Conservation (phyloP, 2,888 invertebrate genomes). For the Caenorhabditis sulstoni region DNA sequence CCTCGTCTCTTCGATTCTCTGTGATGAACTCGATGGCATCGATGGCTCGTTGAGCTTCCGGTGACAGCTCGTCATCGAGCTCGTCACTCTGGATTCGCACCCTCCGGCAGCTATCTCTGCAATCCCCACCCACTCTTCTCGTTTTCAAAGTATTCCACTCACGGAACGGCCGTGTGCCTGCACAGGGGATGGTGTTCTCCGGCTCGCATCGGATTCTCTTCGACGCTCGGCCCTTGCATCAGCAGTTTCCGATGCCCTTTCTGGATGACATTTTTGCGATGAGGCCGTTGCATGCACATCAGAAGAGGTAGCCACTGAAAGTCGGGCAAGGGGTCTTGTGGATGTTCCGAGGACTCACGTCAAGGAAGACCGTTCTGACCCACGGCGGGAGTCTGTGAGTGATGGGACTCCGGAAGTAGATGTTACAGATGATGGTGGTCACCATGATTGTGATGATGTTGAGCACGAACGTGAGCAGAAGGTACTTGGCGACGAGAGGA, state of each 20-base stretch:
- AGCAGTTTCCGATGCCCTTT: constrained; percentile 56
- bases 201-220: constrained; percentile 55
- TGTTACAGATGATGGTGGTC: constrained; percentile 98
- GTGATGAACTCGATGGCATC: constrained; percentile 80
- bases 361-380: constrained; percentile 95
- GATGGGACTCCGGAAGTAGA: constrained; percentile 97
- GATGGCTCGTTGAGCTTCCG: constrained; percentile 70
- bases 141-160: not conserved
- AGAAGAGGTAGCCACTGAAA: constrained; percentile 88
- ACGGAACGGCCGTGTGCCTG: constrained; percentile 50
- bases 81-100: constrained; percentile 60
- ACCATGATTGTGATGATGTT: constrained; percentile 99
- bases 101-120: constrained; percentile 61
- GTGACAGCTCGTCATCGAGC: constrained; percentile 60
- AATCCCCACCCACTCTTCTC: not conserved
- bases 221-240: constrained; percentile 50
- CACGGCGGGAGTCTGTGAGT: constrained; percentile 98
- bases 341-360: too few species aligned
- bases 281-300: constrained; percentile 94
- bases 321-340: too few species aligned
- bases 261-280: constrained; percentile 61
- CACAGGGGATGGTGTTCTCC: constrained; percentile 68
- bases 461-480: constrained; percentile 99
- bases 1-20: constrained; percentile 78
- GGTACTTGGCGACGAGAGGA: constrained; percentile 92